Evolutionary conservation across 2,888 invertebrate genomes (phyloP), one percentile per base, ranked within the genome.

Genomic region (Ornithoptera priamus): DNA sequence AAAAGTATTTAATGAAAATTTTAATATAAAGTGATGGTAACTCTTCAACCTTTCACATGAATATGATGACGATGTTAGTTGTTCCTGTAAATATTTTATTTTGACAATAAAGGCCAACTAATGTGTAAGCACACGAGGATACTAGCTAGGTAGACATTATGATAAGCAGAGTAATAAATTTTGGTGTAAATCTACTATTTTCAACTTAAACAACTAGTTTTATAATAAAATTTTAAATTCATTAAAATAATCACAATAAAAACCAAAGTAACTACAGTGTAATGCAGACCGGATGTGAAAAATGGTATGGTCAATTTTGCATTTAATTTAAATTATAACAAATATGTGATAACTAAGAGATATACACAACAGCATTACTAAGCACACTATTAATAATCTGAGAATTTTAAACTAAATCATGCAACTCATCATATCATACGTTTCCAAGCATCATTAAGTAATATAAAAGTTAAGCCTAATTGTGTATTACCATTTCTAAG

Each of bases 51-150:
- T 67, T 71, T 15, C 71, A 69, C 67, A 66, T 60, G 68, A 72
- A 72, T 74, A 65, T 46, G 68, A 72, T 73, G 73, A 72, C 73
- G 71, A 72, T 72, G 70, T 76, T 73, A 73, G 74, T 73, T 77
- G 76, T 79, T 81, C 79, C 77, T 83, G 80, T 81, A 80, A 74
- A 81, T 80, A 81, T 78, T 78, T 80, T 76, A 76, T 76, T 76
- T 80, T 80, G 81, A 82, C 81, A 80, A 78, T 78, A 79, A 78
- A 70, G 70, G 74, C 70, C 69, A 72, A 71, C 61, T 75, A 72
- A 70, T 72, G 67, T 71, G 65, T 73, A 71, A 70, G 66, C 46
- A 59, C 46, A 62, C 39, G 64, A 74, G 69, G 74, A 73, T 74
- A 53, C 53, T 53, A 78, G 77, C 57, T 79, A 78, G 80, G 76